A percentile compares a stretch with the other conserved stretches of the same genome.
phyloP scores from a whole-genome alignment of 2,113 vertebrate species.

The Odontophorus gujanensis region DNA sequence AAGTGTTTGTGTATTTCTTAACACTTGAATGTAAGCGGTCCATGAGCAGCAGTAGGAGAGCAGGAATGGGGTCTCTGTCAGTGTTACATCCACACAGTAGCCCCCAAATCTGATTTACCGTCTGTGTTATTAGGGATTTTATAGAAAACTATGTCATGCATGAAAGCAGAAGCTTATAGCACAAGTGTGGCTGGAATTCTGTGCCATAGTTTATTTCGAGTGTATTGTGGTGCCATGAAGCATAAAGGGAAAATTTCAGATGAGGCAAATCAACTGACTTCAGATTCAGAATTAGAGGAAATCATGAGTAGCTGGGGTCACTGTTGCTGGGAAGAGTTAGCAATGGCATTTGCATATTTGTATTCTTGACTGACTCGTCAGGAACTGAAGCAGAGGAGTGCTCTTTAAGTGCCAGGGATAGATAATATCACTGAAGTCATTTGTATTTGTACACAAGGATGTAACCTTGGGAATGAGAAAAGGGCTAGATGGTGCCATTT shows the following conservation, averaged over 20 bases:
- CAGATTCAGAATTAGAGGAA: background rate
- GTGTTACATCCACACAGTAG: background rate
- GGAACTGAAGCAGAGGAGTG: rapidly evolving
- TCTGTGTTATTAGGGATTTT: background rate
- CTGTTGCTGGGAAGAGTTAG: background rate
- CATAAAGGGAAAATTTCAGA: background rate
- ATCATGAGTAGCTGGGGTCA: background rate
- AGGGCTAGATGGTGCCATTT: background rate
- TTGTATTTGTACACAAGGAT: background rate
- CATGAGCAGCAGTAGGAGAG: background rate
- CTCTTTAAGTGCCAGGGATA: background rate
- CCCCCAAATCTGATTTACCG: background rate
- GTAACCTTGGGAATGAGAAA: background rate
- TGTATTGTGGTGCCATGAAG: background rate
- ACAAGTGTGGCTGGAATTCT: background rate
- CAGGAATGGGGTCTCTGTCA: background rate
- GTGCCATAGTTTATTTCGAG: background rate
- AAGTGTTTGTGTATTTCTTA: background rate
- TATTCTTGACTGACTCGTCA: background rate
- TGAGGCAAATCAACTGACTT: background rate
- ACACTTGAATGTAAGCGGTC: background rate
- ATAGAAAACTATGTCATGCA: background rate
- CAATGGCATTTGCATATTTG: background rate
- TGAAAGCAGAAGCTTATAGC: background rate
- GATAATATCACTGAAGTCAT: background rate